Conservation (phyloP, 2,888 invertebrate species). For the Noctua comes region DNA sequence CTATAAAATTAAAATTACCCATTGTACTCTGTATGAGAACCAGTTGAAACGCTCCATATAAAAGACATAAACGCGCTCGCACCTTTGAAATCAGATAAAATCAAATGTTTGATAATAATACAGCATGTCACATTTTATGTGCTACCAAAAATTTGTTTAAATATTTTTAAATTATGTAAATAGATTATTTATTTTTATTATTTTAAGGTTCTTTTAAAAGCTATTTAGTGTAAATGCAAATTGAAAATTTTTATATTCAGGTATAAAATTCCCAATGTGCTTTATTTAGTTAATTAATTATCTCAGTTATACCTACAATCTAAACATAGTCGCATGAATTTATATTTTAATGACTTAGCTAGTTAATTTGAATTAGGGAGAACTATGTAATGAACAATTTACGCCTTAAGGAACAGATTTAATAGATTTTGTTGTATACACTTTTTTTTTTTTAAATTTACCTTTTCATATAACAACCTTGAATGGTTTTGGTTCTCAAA, state of each 20-base stretch:
- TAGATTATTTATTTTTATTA: slow-evolving; percentile 5
- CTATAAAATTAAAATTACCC: slow-evolving; percentile 4
- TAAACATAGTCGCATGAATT: neutral
- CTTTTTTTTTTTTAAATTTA: too few species aligned
- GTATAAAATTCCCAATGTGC: neutral
- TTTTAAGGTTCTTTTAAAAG: slow-evolving; percentile 32
- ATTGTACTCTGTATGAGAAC: slow-evolving; percentile 63
- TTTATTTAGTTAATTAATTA: slow-evolving; percentile 19
- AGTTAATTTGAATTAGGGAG: neutral
- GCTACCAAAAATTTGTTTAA: neutral
- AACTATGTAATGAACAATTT: neutral
- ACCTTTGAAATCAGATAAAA: slow-evolving; percentile 10
- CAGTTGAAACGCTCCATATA: slow-evolving; percentile 72
- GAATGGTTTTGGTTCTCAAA: neutral
- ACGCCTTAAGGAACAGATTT: neutral
- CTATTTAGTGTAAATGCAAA: slow-evolving; percentile 55
- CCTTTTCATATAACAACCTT: too few species aligned
- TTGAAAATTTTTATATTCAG: slow-evolving; percentile 7
- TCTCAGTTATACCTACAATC: slow-evolving; percentile 10
- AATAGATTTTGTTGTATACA: neutral
- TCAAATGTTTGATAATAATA: slow-evolving; percentile 10
- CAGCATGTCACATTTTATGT: slow-evolving; percentile 9
- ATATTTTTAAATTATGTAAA: slow-evolving; percentile 1
- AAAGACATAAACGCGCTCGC: slow-evolving; percentile 82
- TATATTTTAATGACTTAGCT: slow-evolving; percentile 5